These are phyloP conservation scores for Ferdinandea cuprea DNA, from an alignment of 2,888 invertebrate genomes.

Conservation along the genomic window DNA sequence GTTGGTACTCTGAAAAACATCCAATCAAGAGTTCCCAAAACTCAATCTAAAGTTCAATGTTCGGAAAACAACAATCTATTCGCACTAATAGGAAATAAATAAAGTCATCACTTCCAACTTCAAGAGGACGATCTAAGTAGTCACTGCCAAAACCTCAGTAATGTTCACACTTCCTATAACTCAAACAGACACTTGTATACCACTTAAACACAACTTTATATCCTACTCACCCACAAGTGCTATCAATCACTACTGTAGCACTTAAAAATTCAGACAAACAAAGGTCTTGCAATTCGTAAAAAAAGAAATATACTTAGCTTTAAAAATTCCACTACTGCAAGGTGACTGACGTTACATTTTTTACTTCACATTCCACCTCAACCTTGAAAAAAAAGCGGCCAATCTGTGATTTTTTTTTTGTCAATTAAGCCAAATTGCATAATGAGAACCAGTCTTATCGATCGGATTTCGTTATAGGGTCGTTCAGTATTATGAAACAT, in stretches of 20 bases:
- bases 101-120: too few relatives aligned
- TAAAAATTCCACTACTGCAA: conserved; percentile 22
- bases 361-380: background rate
- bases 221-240: background rate
- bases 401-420: conserved; percentile 7
- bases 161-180: too few relatives aligned
- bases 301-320: background rate
- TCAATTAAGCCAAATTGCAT: conserved; percentile 36
- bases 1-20: too few relatives aligned
- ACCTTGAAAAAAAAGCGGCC: conserved; percentile 23
- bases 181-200: too few relatives aligned
- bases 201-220: too few relatives aligned
- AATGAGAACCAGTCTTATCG: conserved; percentile 33
- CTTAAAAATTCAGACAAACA: background rate
- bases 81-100: too few relatives aligned
- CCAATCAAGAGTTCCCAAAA: too few relatives aligned
- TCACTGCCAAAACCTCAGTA: too few relatives aligned
- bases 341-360: conserved; percentile 19
- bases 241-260: background rate
- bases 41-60: too few relatives aligned
- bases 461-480: conserved; percentile 18
- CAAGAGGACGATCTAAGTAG: too few relatives aligned
- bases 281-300: conserved; percentile 10
- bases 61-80: too few relatives aligned
- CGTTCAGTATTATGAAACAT: conserved; percentile 39